Evolutionary conservation across 1,140 invertebrate genomes (phyloP).

Genomic region (Aphelenchoides avenae): DNA sequence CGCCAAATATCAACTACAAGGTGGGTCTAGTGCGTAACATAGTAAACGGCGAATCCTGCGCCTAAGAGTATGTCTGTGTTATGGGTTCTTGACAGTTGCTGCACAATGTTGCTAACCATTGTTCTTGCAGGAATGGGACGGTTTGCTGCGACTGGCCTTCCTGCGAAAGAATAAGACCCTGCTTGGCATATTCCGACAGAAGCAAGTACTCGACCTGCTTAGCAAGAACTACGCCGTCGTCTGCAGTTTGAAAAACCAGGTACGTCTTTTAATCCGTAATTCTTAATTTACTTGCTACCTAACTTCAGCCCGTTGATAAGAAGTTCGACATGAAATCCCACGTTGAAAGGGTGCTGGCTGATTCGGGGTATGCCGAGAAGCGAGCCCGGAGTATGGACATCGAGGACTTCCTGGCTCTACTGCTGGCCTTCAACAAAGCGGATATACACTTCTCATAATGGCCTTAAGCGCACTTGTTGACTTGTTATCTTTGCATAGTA

Average conservation of each 20-base stretch:
- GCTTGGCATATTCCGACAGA: constrained; percentile 76
- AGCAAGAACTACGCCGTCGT: constrained; percentile 87
- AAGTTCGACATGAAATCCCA: constrained; percentile 81
- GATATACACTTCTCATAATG: constrained; percentile 53
- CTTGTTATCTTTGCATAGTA: constrained; percentile 43
- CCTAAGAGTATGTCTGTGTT: too few relatives aligned
- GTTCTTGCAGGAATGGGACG: constrained; percentile 80
- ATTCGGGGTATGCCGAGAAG: constrained; percentile 69
- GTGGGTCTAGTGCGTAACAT: constrained; percentile 57
- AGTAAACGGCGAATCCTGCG: not conserved
- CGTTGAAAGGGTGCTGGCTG: constrained; percentile 71
- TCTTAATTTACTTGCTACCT: constrained; percentile 18
- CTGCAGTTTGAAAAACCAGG: constrained; percentile 79
- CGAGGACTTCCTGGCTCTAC: constrained; percentile 81
- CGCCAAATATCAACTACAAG: constrained; percentile 87
- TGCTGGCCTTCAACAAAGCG: constrained; percentile 53
- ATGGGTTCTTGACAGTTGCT: not conserved
- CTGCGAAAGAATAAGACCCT: constrained; percentile 91
- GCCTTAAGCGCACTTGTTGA: constrained; percentile 16
- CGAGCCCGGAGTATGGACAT: constrained; percentile 88
- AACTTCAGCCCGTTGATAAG: constrained; percentile 70
- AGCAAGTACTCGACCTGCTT: constrained; percentile 73
- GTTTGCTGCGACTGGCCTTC: constrained; percentile 86
- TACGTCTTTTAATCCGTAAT: constrained; percentile 60
- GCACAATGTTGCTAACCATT: not conserved